Evolutionary conservation across 1,140 invertebrate species (phyloP), one percentile per base, ranked within the genome.

Genomic region (Anthonomus grandis): DNA sequence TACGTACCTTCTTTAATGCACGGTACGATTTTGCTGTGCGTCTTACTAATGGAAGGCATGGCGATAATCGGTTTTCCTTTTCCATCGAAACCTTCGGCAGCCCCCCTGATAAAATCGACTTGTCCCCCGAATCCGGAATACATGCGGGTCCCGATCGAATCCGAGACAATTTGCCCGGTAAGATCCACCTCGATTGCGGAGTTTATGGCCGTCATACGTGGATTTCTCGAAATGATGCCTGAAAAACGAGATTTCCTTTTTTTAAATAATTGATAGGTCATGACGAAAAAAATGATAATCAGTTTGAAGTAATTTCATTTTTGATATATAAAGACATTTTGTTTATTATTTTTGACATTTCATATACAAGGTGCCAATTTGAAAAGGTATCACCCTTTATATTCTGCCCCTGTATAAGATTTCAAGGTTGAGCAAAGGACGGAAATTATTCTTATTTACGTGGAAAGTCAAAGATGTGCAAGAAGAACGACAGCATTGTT

Each of bases 141-240:
- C 83, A 97, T 93, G 41, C 86, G 81, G 2, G 90, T 87, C 48
- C 91, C 91, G 69, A 98, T 95, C 45, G 93, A 95, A 69, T 97
- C 95, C 0, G 93, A 86, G 51, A 85, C 83, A 2, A 97, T 83
- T 76, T 97, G 94, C 1, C 95, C 95, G 1, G 93, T 95, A n/a
- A 98, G 76, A 74, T 97, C 95, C 0, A 97, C 86, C 76, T 97
- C 94, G 64, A 97, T 94, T 71, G 91, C 94, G 0, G 93, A 96
- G 76, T 97, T 97, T 63, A 97, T 96, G 13, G 94, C 93, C 0
- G 93, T 95, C 84, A 97, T 94, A 67, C 83, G 86, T 1, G 92
- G 90, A 74, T 93, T 91, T 63, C 86, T 81, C 0, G 86, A 84
- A 50, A 97, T 86, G 54, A 95, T 78, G 54, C 83, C 79, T 3